Evolutionary conservation across 1,140 invertebrate genomes (phyloP), one percentile per base, ranked within the genome.

Genomic region (Telenomus remus): DNA sequence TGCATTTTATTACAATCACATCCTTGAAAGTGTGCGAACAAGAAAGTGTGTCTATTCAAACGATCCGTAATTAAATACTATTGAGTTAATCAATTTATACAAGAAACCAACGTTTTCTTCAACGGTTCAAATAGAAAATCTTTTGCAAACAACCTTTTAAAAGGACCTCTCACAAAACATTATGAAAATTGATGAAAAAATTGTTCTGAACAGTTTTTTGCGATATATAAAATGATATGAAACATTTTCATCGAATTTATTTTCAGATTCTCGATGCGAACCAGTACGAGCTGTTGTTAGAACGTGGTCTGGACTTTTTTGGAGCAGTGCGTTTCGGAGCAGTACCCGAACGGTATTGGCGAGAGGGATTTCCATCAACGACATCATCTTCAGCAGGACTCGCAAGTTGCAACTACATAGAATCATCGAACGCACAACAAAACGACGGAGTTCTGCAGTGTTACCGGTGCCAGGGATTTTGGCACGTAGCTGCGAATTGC

Each of bases 401-500:
- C 4, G 12, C 60, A 0, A 49, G 60, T 12, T 57, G 59, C 50
- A 78, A 78, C 42, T 43, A 57, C 11, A 13, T 13, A 14, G 51
- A 72, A 49, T 47, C 34, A 0, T 8, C 43, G 1, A 44, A 49
- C 9, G 6, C 7, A 11, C 80, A 81, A 48, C 55, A 79, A 0
- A 46, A 60, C 0, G 87, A 89, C 15, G 78, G 80, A 0, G 85
- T 89, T 0, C 51, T 89, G 4, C 89, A 89, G 35, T 89, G 89
- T 48, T 89, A 88, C 43, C 81, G 88, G 0, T 90, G 89, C 57
- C 89, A 90, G 79, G 89, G 89, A 8, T 90, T 90, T 61, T 90
- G 89, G 89, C 89, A 90, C 61, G 85, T 89, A 0, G 89, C 90
- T 0, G 88, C 88, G 1, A 87, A 89, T 53, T 90, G 90, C 53